Base-by-base conservation (phyloP, 2,113 vertebrate genomes). In the Aphelocoma coerulescens region DNA sequence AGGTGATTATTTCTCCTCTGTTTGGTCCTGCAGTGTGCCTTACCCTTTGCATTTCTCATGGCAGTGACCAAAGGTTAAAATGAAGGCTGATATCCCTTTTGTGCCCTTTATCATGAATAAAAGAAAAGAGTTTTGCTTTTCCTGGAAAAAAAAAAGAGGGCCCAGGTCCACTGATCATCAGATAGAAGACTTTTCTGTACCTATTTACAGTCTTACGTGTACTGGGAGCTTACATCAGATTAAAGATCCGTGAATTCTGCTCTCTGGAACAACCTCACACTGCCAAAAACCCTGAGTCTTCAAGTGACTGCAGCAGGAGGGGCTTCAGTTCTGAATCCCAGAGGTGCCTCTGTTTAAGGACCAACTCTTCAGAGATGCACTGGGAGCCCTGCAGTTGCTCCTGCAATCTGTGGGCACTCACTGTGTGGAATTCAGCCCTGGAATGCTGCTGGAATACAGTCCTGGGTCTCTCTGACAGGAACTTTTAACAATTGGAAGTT, bases 371-470 rank as follows among this genome's bases (percentile, higher is more conserved):
- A 48, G 63, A 59, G 51, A 23, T 9, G 63, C 58, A 1, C 62
- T 11, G 61, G 78, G n/a, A 91, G 44, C 63, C 48, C 62, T 39
- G 57, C 52, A 46, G 13, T 27, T 59, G 43, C 89, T 71, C 19
- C 80, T 71, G 58, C 68, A 59, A 16, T 15, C 74, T 14, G 9
- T 3, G 32, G 49, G 33, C 66, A 32, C 46, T 41, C 35, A 0
- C 30, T 23, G 43, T 11, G n/a, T 22, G 76, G 15, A 6, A 1
- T 1, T 2, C 32, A 30, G 20, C 0, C 46, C 46, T 32, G 79
- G 33, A 26, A 5, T 23, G 8, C n/a, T 2, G 4, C 66, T 61
- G 85, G 59, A 28, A 44, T 4, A 7, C 54, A 44, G 22, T 5
- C 58, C 89, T 35, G 72, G 22, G 0, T 8, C 24, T 23, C 91